These are phyloP conservation scores for Anolis apletophallus DNA, from an alignment of 2,797 vertebrate species.

Conservation along the genomic window DNA sequence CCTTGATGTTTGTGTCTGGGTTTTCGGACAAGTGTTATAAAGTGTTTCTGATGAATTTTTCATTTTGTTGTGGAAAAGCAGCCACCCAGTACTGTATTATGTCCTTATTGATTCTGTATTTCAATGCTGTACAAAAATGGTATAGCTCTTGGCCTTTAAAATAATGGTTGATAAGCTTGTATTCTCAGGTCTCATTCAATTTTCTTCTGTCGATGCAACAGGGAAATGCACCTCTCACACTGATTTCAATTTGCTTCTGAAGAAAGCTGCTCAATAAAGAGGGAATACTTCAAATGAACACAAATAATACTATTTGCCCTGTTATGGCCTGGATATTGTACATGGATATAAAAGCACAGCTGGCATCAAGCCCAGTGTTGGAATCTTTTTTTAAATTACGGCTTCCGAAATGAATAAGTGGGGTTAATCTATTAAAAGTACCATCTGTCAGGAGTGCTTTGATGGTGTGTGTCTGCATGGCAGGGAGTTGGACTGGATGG, in stretches of 20 bases:
- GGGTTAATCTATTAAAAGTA: not conserved
- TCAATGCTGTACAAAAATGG: slow-evolving; percentile 56
- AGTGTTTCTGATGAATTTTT: slow-evolving; percentile 57
- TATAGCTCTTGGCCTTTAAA: slow-evolving; percentile 38
- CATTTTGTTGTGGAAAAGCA: slow-evolving; percentile 62
- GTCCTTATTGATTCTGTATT: slow-evolving; percentile 58
- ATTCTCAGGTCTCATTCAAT: slow-evolving; percentile 53
- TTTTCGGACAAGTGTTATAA: slow-evolving; percentile 58
- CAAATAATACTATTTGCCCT: not conserved
- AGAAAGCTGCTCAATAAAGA: slow-evolving; percentile 26
- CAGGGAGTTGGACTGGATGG: too few relatives aligned
- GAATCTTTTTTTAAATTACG: not conserved
- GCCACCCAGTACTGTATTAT: slow-evolving; percentile 72
- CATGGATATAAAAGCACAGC: not conserved
- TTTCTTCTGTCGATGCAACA: slow-evolving; percentile 37
- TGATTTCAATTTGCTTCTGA: slow-evolving; percentile 39
- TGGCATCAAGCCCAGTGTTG: not conserved
- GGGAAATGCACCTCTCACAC: not conserved
- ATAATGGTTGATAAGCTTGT: slow-evolving; percentile 30
- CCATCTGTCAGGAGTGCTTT: too few relatives aligned
- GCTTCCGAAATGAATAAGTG: not conserved
- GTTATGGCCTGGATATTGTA: not conserved
- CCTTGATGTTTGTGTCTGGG: slow-evolving; percentile 60
- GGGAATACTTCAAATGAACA: slow-evolving; percentile 33
- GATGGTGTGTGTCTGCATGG: too few relatives aligned